Evolutionary conservation across 2,888 invertebrate genomes (phyloP).

Genomic region (Diarsia rubi): DNA sequence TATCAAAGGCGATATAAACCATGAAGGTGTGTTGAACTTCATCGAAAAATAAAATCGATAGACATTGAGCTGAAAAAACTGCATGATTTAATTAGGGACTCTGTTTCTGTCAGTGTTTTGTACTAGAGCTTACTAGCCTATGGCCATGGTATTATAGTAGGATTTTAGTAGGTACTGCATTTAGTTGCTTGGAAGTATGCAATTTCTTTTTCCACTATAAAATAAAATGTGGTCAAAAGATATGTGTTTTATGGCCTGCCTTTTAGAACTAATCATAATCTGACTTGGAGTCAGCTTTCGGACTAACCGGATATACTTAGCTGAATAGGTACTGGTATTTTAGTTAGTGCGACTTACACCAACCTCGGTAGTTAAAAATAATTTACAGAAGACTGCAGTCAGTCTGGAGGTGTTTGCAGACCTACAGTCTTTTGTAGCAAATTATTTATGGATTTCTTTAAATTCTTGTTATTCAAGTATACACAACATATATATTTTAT

Average conservation of each 20-base stretch:
- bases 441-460: neutral
- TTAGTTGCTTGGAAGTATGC: neutral
- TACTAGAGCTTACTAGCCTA: neutral
- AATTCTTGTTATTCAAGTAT: too few relatives aligned
- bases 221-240: neutral
- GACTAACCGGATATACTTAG: neutral
- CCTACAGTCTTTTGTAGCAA: neutral
- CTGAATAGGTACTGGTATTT: neutral
- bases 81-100: neutral
- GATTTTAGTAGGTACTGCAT: neutral
- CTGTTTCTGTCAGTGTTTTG: neutral
- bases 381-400: too few relatives aligned
- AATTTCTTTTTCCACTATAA: neutral
- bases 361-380: too few relatives aligned
- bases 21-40: neutral
- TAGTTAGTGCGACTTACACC: neutral
- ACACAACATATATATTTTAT: too few relatives aligned
- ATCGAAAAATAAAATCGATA: neutral
- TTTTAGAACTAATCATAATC: neutral
- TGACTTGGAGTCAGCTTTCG: neutral
- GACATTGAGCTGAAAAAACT: neutral
- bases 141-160: too few relatives aligned
- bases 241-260: neutral
- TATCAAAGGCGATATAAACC: slow-evolving; percentile 11
- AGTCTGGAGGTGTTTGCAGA: too few relatives aligned